A percentile compares a stretch with the other conserved stretches of the same genome.
Evolutionary conservation across 1,140 invertebrate genomes (phyloP).

Genomic region (Diorhabda sublineata): DNA sequence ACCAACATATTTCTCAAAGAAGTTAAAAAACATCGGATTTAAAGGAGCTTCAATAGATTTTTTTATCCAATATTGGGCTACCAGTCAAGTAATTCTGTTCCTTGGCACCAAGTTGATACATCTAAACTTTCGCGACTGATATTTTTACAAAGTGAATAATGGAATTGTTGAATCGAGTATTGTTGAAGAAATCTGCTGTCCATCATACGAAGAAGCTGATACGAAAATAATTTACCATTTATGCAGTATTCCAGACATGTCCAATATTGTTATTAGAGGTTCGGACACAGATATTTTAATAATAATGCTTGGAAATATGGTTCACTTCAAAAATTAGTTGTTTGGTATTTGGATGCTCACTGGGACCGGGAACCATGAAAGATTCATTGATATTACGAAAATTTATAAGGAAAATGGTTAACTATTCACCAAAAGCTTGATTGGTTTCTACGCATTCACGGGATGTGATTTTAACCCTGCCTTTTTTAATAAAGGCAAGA

Average conservation of each 20-base stretch:
- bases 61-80: constrained; percentile 27
- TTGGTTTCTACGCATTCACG: constrained; percentile 21
- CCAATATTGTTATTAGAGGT: constrained; percentile 29
- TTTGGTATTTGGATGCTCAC: constrained; percentile 29
- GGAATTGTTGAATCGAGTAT: constrained; percentile 29
- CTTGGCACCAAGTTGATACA: constrained; percentile 18
- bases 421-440: background rate
- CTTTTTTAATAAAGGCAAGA: too few species aligned
- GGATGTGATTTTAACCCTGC: constrained; percentile 17
- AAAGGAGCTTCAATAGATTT: constrained; percentile 22
- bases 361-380: constrained; percentile 24
- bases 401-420: constrained; percentile 20
- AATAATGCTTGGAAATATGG: constrained; percentile 26
- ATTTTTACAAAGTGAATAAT: constrained; percentile 31
- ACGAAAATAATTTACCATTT: constrained; percentile 34
- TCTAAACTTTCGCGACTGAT: constrained; percentile 30
- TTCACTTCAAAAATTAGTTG: constrained; percentile 22
- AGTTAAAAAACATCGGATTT: constrained; percentile 21
- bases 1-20: constrained; percentile 25
- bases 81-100: constrained; percentile 11
- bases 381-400: constrained; percentile 22
- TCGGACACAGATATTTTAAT: constrained; percentile 25
- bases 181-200: constrained; percentile 29
- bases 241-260: constrained; percentile 23
- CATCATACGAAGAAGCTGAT: constrained; percentile 32